These are phyloP conservation scores for Ardeotis arabs DNA, from an alignment of 2,113 vertebrate genomes.

Conservation along the genomic window DNA sequence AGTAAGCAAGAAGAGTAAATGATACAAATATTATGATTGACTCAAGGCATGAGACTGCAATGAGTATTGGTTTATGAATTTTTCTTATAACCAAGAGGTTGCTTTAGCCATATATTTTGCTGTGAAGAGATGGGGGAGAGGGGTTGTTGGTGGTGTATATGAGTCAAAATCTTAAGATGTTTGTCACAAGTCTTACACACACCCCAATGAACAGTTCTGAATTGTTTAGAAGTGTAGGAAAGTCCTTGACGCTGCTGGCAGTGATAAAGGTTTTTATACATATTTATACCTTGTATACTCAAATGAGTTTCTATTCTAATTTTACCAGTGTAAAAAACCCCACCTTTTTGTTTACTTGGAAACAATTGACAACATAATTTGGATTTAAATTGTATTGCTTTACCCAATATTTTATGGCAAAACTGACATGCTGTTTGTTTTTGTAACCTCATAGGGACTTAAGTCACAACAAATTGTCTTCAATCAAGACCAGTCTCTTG, in stretches of 20 bases:
- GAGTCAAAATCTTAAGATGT: not conserved
- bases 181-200: not conserved
- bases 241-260: not conserved
- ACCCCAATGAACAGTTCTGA: not conserved
- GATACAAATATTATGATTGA: not conserved
- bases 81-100: not conserved
- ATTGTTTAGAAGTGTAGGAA: not conserved
- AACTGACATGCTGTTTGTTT: constrained; percentile 53
- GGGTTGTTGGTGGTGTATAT: not conserved
- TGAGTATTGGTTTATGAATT: not conserved
- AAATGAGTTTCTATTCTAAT: not conserved
- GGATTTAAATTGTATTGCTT: not conserved
- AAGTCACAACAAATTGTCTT: constrained; percentile 92
- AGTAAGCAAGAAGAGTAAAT: not conserved
- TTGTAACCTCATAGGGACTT: constrained; percentile 84
- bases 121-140: not conserved
- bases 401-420: not conserved
- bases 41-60: not conserved
- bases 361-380: not conserved
- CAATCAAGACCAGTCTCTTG: constrained; percentile 82
- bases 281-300: not conserved
- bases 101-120: not conserved
- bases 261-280: not conserved
- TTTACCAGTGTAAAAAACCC: not conserved
- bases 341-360: not conserved